Percentiles rank a stretch among this genome's conserved stretches.
Conservation (phyloP, 2,113 vertebrate genomes). For the Gasterosteus aculeatus region DNA sequence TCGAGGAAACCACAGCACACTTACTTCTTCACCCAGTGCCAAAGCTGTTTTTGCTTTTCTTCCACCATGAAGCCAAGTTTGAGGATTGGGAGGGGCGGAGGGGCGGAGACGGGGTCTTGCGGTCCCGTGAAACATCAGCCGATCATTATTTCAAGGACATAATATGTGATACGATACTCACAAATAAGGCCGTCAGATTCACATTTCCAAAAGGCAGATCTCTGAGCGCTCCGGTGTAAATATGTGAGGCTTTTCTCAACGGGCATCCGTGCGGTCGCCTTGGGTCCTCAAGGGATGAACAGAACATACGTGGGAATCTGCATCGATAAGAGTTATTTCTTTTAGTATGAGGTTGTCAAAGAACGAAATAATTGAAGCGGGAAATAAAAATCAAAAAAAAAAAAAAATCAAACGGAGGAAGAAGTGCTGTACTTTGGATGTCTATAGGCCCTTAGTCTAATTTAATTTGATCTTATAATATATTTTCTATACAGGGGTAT, state of each 20-base stretch:
- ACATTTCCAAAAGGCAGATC: conserved; percentile 29
- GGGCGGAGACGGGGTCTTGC: background rate
- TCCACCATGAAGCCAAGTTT: conserved; percentile 6
- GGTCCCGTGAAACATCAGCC: background rate
- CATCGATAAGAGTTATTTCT: conserved; percentile 57
- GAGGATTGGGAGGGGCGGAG: background rate
- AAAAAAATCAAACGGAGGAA: conserved; percentile 60
- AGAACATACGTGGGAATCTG: conserved; percentile 39
- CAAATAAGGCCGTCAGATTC: conserved; percentile 3
- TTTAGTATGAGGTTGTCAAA: conserved; percentile 59
- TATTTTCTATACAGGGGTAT: conserved; percentile 85
- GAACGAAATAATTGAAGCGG: conserved; percentile 46
- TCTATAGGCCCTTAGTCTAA: conserved; percentile 82
- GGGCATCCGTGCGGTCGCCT: conserved; percentile 46
- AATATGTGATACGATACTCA: conserved; percentile 14
- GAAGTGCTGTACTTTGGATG: conserved; percentile 82
- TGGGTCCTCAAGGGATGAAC: conserved; percentile 24
- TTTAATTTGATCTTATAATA: conserved; percentile 83
- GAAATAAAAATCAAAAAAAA: conserved; percentile 52
- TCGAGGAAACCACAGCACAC: conserved; percentile 52
- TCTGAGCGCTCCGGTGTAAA: conserved; percentile 60
- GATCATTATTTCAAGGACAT: conserved; percentile 7
- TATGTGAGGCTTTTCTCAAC: conserved; percentile 61
- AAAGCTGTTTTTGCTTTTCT: conserved; percentile 63
- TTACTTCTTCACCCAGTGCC: conserved; percentile 67